Evolutionary conservation across 1,140 invertebrate species (phyloP), one percentile per base, ranked within the genome.

Genomic region (Ceratina calcarata): DNA sequence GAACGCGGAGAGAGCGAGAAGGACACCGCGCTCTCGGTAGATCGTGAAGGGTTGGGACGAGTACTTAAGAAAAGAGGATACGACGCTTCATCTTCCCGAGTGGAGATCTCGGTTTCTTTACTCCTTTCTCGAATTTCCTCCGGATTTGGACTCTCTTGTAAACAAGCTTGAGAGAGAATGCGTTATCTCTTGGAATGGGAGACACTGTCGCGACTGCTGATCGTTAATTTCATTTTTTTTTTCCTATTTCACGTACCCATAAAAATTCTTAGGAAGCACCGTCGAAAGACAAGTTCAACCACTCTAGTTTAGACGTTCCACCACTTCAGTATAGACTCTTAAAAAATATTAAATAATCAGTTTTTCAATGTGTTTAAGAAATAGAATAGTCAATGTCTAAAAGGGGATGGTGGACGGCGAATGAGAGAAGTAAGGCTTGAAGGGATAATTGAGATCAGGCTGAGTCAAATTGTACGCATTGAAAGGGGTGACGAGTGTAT

Each of bases 1-100:
- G 12, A 24, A 10, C 12, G 32, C 1, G 3, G 16, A 18, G 3
- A n/a, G 16, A 65, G 20, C n/a, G 24, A 61, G 37, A 53, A 20
- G 45, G 49, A 20, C 15, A 22, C 13, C 67, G 65, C 53, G 20
- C 2, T 53, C 57, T 77, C 37, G 51, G 32, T 51, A 45, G 71
- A 67, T 68, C 22, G 61, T 55, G 53, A 37, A 45, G 55, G 76
- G 81, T 57, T 24, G 76, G 61, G 18, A 20, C 78, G 58, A 61
- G 64, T 82, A 82, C 83, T 66, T 72, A 85, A 84, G 78, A 68
- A 74, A 78, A 80, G 72, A 58, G 83, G 75, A 86, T 86, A 84
- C 84, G 86, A 81, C 86, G 89, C 88, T 91, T 91, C 89, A 91
- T 92, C 90, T 91, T 89, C 86, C 87, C 88, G 87, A 91, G 90